Evolutionary conservation across 2,888 invertebrate species (phyloP).

Genomic region (Ctenicera cuprea): DNA sequence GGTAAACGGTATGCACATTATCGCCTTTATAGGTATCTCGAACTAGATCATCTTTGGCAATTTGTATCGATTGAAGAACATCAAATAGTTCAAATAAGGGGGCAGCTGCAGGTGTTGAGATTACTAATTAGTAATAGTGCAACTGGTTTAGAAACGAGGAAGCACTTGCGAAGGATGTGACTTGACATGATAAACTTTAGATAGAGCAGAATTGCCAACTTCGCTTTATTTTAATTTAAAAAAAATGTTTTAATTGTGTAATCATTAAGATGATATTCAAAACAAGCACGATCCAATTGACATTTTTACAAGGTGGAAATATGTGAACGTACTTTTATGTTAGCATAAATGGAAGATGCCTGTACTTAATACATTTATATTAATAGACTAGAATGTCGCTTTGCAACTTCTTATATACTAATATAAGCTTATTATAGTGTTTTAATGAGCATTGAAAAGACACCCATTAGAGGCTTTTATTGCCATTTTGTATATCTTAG

Average conservation of each 20-base stretch:
- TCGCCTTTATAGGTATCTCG: constrained; percentile 58
- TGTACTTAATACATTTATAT: constrained; percentile 46
- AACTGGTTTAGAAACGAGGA: constrained; percentile 40
- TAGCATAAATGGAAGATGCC: constrained; percentile 33
- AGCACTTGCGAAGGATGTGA: neutral
- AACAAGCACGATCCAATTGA: constrained; percentile 26
- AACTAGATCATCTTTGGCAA: constrained; percentile 61
- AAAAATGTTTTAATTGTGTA: neutral
- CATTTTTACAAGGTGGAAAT: constrained; percentile 39
- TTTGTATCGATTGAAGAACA: constrained; percentile 55
- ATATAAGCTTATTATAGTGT: constrained; percentile 38
- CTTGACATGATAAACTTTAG: constrained; percentile 11
- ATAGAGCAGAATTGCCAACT: neutral
- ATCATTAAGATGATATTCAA: neutral
- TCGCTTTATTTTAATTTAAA: neutral
- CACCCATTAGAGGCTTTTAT: constrained; percentile 42
- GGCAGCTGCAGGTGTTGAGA: constrained; percentile 56
- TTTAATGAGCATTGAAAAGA: constrained; percentile 43
- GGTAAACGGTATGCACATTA: constrained; percentile 50
- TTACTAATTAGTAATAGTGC: constrained; percentile 35
- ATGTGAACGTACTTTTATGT: constrained; percentile 37
- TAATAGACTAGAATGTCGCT: constrained; percentile 43
- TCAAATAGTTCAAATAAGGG: constrained; percentile 53
- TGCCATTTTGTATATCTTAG: constrained; percentile 28
- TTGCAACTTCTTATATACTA: constrained; percentile 38